Conservation (phyloP, 2,888 invertebrate species). For the Onthophagus sagittarius region DNA sequence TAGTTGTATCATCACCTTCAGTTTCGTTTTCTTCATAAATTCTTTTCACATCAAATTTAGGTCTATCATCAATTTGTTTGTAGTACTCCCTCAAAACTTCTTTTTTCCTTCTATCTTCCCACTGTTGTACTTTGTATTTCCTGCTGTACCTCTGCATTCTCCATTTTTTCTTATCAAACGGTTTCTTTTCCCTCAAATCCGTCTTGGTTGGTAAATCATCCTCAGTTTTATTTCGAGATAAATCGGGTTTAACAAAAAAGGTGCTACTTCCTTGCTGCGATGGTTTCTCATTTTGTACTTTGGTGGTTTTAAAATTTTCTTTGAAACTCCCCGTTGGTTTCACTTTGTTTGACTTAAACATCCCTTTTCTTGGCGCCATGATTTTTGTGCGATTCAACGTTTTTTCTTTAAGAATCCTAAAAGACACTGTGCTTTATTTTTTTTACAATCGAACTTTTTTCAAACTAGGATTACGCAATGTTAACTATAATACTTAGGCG, state of each 20-base stretch:
- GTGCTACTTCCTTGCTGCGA: neutral
- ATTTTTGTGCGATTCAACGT: neutral
- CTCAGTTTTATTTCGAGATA: neutral
- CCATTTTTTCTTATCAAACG: slow-evolving; percentile 66
- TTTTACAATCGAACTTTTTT: neutral
- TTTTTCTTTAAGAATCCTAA: slow-evolving; percentile 29
- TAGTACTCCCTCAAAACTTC: slow-evolving; percentile 55
- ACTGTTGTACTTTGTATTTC: slow-evolving; percentile 65
- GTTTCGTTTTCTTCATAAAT: slow-evolving; percentile 50
- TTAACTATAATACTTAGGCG: neutral
- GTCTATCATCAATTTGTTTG: slow-evolving; percentile 48
- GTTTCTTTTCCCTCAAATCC: slow-evolving; percentile 49
- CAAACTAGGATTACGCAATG: neutral
- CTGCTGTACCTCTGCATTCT: slow-evolving; percentile 66
- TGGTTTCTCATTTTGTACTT: neutral
- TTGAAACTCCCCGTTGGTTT: neutral
- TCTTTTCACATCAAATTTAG: slow-evolving; percentile 51
- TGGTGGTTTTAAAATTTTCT: neutral
- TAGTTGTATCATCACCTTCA: slow-evolving; percentile 32
- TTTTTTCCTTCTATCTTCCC: slow-evolving; percentile 63
- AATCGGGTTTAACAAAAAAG: slow-evolving; percentile 22
- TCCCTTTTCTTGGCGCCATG: slow-evolving; percentile 22
- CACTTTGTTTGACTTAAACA: slow-evolving; percentile 3
- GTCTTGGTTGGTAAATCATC: neutral
- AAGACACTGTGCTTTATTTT: slow-evolving; percentile 34